phyloP scores from a whole-genome alignment of 2,888 invertebrate genomes.

The Dicyrtomina minuta region DNA sequence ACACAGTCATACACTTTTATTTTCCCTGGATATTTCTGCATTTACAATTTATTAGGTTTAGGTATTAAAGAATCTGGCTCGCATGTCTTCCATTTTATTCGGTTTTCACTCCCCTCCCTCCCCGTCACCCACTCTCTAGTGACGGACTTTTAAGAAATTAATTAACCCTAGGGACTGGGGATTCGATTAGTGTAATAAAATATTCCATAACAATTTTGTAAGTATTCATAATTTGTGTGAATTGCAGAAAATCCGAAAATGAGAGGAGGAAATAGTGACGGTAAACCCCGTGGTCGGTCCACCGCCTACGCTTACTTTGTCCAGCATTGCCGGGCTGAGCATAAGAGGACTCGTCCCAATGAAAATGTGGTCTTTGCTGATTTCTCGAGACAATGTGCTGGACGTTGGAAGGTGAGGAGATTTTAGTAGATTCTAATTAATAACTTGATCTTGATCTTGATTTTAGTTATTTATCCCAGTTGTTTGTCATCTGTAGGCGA shows the following conservation, averaged over 20 bases:
- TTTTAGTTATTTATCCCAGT: background rate
- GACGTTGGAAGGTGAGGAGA: slow-evolving; percentile 92
- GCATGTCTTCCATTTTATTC: no score
- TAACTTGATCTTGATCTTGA: background rate
- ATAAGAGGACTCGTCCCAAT: slow-evolving; percentile 98
- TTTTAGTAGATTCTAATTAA: slow-evolving; percentile 43
- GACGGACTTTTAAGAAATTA: no score
- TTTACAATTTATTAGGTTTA: no score
- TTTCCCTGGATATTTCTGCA: no score
- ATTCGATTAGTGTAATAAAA: no score
- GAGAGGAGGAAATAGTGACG: slow-evolving; percentile 64
- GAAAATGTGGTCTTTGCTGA: slow-evolving; percentile 97
- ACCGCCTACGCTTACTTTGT: slow-evolving; percentile 97
- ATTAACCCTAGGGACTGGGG: no score
- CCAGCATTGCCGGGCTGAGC: slow-evolving; percentile 98
- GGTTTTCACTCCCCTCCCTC: no score
- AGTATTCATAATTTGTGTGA: no score
- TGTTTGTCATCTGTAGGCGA: background rate
- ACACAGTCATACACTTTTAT: no score
- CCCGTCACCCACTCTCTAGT: no score
- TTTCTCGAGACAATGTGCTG: slow-evolving; percentile 98
- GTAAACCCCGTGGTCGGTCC: slow-evolving; percentile 90
- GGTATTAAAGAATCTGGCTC: no score
- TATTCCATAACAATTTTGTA: no score
- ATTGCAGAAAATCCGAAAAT: slow-evolving; percentile 27